Evolutionary conservation across 2,113 vertebrate genomes (phyloP).

Genomic region (Zosterops lateralis): DNA sequence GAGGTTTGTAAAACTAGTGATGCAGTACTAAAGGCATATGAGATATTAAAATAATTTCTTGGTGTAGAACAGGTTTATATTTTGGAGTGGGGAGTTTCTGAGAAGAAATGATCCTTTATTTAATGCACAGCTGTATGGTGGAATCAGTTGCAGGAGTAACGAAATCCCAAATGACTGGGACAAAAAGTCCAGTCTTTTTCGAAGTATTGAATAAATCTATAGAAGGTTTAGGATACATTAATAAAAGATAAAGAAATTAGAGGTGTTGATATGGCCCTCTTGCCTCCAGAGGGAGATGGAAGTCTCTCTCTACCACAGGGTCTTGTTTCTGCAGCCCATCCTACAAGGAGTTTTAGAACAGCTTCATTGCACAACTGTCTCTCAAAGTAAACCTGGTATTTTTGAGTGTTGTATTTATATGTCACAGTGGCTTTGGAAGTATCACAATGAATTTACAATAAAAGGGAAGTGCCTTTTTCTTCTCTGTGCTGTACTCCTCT

Average conservation of each 20-base stretch:
- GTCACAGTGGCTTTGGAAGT: not conserved
- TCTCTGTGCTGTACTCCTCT: rapidly evolving
- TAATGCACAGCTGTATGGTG: not conserved
- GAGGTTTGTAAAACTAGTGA: not conserved
- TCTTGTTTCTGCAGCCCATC: not conserved
- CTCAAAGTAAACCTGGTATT: not conserved
- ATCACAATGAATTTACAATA: not conserved
- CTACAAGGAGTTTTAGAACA: not conserved
- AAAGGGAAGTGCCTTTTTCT: not conserved
- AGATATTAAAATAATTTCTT: not conserved
- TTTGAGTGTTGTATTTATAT: not conserved
- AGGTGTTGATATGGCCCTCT: not conserved
- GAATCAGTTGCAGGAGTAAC: not conserved
- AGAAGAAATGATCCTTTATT: not conserved
- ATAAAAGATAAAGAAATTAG: not conserved
- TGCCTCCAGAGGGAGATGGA: not conserved
- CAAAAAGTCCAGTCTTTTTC: not conserved
- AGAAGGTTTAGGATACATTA: not conserved
- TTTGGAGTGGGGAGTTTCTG: not conserved
- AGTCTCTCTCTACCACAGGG: not conserved
- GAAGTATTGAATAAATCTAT: not conserved
- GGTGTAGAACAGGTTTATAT: not conserved
- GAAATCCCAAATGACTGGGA: not conserved
- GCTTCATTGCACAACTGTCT: not conserved
- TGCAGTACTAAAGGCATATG: not conserved